These are phyloP conservation scores for Paralichthys olivaceus DNA, from an alignment of 2,113 vertebrate species.

Conservation along the genomic window DNA sequence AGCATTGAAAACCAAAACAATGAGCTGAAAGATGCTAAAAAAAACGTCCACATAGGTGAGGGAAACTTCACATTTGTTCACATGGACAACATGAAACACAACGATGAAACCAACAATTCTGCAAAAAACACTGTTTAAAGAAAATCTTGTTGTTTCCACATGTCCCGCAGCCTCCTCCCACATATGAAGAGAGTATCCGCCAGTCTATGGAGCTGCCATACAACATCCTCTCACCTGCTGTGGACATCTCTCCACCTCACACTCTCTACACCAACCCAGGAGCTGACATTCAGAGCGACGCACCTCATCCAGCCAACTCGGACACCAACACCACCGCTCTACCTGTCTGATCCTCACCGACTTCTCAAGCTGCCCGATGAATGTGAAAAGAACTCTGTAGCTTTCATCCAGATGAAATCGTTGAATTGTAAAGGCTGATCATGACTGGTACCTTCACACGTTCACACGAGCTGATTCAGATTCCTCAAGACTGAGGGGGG, in stretches of 20 bases:
- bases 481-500: constrained; percentile 30
- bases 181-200: constrained; percentile 81
- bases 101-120: too few species aligned
- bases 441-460: not conserved
- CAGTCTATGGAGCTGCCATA: constrained; percentile 73
- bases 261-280: constrained; percentile 21
- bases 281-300: constrained; percentile 18
- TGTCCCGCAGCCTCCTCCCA: constrained; percentile 76
- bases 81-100: too few species aligned
- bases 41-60: too few species aligned
- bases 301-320: constrained; percentile 12
- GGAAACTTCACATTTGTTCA: too few species aligned
- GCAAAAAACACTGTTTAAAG: not conserved
- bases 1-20: too few species aligned
- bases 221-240: constrained; percentile 45
- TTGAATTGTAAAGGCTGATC: not conserved
- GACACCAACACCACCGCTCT: constrained; percentile 19
- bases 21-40: too few species aligned
- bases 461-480: constrained; percentile 24
- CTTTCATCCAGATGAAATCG: constrained; percentile 12
- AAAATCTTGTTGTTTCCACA: not conserved
- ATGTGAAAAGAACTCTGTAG: not conserved
- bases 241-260: constrained; percentile 29
- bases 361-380: not conserved
- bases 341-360: constrained; percentile 48